These are phyloP conservation scores for Characodon lateralis DNA, from an alignment of 2,797 vertebrate species.

Conservation along the genomic window DNA sequence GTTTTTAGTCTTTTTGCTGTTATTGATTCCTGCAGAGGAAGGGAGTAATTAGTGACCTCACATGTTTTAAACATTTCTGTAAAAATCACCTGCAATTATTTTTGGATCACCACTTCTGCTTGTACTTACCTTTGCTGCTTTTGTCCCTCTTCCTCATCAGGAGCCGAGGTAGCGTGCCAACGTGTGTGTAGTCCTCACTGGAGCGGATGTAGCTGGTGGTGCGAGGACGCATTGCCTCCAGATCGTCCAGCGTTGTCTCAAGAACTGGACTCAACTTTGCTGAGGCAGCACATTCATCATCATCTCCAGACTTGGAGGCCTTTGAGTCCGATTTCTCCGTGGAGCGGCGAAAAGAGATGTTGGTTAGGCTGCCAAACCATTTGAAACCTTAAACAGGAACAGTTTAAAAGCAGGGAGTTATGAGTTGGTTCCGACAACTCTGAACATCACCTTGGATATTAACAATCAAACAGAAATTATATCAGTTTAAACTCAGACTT, in stretches of 20 bases:
- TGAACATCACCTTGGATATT: not conserved
- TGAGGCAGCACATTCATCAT: not conserved
- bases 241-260: conserved; percentile 82
- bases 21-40: conserved; percentile 21
- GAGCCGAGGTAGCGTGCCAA: conserved; percentile 92
- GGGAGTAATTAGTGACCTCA: not conserved
- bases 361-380: conserved; percentile 89
- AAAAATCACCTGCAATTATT: not conserved
- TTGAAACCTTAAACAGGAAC: conserved; percentile 83
- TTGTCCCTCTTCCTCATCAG: conserved; percentile 66
- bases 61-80: not conserved
- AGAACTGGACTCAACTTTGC: conserved; percentile 21
- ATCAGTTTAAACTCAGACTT: not conserved
- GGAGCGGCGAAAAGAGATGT: conserved; percentile 82
- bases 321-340: conserved; percentile 64
- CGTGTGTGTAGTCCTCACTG: conserved; percentile 89
- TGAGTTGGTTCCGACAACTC: not conserved
- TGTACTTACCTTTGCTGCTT: conserved; percentile 53
- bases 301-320: conserved; percentile 22
- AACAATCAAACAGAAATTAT: not conserved
- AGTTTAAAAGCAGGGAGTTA: not conserved
- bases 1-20: conserved; percentile 61
- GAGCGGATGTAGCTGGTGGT: conserved; percentile 86
- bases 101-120: not conserved
- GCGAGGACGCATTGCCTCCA: conserved; percentile 79